These are phyloP conservation scores for Dascillus cervinus DNA, from an alignment of 2,888 invertebrate genomes.

Conservation along the genomic window DNA sequence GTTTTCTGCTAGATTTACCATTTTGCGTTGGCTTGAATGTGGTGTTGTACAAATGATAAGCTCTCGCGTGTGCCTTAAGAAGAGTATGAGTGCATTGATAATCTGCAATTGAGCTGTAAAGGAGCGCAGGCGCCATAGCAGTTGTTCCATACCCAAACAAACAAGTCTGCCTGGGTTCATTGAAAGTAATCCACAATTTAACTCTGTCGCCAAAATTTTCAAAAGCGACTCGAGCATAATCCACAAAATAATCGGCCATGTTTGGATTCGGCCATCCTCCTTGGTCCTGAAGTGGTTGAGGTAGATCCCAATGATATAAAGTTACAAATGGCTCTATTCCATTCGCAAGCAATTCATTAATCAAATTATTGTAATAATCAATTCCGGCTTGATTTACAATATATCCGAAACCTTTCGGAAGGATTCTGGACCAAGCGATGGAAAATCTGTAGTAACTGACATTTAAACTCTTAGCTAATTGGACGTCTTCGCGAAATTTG, in stretches of 20 bases:
- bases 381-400: slow-evolving; percentile 62
- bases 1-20: slow-evolving; percentile 26
- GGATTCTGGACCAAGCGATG: slow-evolving; percentile 66
- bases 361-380: slow-evolving; percentile 67
- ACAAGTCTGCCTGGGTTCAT: slow-evolving; percentile 41
- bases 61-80: slow-evolving; percentile 36
- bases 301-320: slow-evolving; percentile 50
- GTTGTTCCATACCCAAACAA: slow-evolving; percentile 27
- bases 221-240: slow-evolving; percentile 46
- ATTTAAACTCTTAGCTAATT: slow-evolving; percentile 54
- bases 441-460: slow-evolving; percentile 65
- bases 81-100: slow-evolving; percentile 58
- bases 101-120: slow-evolving; percentile 46
- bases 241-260: slow-evolving; percentile 47
- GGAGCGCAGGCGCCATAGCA: slow-evolving; percentile 33
- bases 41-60: slow-evolving; percentile 31
- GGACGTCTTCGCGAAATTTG: slow-evolving; percentile 55
- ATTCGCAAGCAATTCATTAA: slow-evolving; percentile 56
- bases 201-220: slow-evolving; percentile 28
- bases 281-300: slow-evolving; percentile 40
- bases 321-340: slow-evolving; percentile 45
- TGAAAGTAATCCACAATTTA: slow-evolving; percentile 47
- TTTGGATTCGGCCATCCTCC: slow-evolving; percentile 46
- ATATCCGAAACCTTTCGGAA: slow-evolving; percentile 61
- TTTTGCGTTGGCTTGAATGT: slow-evolving; percentile 30